These are phyloP conservation scores for Oikopleura vanhoeffeni DNA, from an alignment of 23 tunicate species.

Conservation along the genomic window DNA sequence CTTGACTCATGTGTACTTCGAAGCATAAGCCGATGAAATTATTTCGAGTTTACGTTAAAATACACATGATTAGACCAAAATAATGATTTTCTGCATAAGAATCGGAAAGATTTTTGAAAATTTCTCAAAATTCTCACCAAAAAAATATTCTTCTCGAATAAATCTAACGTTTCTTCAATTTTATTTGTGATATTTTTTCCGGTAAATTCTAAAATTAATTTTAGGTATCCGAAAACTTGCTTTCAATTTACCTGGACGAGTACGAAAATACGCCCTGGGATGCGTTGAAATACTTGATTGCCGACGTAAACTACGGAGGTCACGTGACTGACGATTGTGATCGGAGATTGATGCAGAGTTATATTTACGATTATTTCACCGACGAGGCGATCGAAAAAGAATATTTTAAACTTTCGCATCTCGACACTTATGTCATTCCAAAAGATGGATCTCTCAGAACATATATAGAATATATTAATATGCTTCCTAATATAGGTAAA, in stretches of 20 bases:
- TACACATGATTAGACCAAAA: no score
- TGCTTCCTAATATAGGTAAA: constrained; percentile 47
- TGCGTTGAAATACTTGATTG: constrained; percentile 88
- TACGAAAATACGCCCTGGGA: constrained; percentile 99
- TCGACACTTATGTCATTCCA: constrained; percentile 93
- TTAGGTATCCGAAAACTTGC: constrained; percentile 86
- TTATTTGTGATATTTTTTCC: no score
- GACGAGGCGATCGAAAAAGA: constrained; percentile 36
- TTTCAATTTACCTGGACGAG: constrained; percentile 95
- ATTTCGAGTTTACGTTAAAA: no score
- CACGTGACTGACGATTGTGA: constrained; percentile 97
- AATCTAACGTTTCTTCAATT: no score
- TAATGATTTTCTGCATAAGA: no score
- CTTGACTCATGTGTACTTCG: no score
- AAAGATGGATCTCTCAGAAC: constrained; percentile 61
- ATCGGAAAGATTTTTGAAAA: no score
- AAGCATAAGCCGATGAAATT: no score
- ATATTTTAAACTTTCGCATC: constrained; percentile 68
- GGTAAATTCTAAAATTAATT: no score
- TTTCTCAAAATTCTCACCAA: no score
- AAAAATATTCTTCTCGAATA: no score
- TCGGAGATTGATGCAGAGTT: constrained; percentile 70
- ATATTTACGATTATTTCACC: constrained; percentile 63
- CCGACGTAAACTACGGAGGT: constrained; percentile 97
- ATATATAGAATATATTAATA: constrained; percentile 89